Evolutionary conservation across 2,113 vertebrate species (phyloP).

Genomic region (Oophaga pumilio): DNA sequence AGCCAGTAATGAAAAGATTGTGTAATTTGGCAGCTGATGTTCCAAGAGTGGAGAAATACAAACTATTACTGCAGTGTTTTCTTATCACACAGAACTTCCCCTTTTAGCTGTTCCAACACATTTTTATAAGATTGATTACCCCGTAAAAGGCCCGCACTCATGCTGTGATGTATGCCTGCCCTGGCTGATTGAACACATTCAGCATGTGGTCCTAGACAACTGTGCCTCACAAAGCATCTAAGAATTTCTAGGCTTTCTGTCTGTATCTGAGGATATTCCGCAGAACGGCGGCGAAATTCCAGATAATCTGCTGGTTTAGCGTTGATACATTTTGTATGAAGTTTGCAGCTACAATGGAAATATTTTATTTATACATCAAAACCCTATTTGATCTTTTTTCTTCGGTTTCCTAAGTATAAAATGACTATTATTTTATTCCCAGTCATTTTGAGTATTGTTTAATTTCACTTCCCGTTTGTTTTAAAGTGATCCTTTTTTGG

Average conservation of each 20-base stretch:
- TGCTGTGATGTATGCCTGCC: constrained; percentile 35
- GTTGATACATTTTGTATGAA: not conserved
- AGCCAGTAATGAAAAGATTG: not conserved
- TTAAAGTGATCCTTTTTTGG: too few species aligned
- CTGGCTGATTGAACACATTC: constrained; percentile 49
- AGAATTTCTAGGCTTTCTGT: not conserved
- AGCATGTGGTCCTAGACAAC: constrained; percentile 51
- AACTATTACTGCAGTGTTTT: constrained; percentile 21
- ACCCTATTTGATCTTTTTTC: too few species aligned
- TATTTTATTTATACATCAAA: not conserved
- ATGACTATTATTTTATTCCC: too few species aligned
- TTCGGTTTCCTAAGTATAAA: too few species aligned
- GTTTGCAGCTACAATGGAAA: not conserved
- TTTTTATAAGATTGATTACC: constrained; percentile 52
- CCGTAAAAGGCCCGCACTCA: constrained; percentile 39
- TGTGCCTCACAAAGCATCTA: constrained; percentile 41
- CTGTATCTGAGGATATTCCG: not conserved
- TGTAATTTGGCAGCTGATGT: not conserved
- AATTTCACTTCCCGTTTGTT: too few species aligned
- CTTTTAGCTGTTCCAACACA: constrained; percentile 29
- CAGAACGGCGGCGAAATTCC: not conserved
- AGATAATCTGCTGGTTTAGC: not conserved
- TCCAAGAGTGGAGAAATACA: not conserved
- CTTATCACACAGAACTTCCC: constrained; percentile 19
- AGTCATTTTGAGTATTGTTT: too few species aligned